A percentile compares a stretch with the other conserved stretches of the same genome.
Evolutionary conservation across 1,140 invertebrate genomes (phyloP).

Genomic region (Spodoptera frugiperda): DNA sequence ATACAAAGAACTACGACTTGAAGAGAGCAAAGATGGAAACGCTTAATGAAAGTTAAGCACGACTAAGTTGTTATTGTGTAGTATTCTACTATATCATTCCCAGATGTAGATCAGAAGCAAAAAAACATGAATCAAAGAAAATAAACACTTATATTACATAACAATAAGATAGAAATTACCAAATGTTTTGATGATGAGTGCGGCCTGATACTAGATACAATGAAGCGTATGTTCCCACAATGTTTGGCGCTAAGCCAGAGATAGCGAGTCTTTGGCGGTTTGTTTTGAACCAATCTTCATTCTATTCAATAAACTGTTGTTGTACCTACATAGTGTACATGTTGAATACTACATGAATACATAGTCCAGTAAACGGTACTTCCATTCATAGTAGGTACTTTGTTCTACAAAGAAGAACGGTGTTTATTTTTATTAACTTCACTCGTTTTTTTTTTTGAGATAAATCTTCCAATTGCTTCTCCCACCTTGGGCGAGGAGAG

Average conservation of each 20-base stretch:
- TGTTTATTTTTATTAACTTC: too few relatives aligned
- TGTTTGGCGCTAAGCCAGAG: slow-evolving; percentile 41
- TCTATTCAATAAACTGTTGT: slow-evolving; percentile 2
- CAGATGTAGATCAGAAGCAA: too few relatives aligned
- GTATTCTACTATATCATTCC: too few relatives aligned
- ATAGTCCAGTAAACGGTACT: neutral
- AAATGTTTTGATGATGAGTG: slow-evolving; percentile 1
- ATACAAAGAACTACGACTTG: too few relatives aligned
- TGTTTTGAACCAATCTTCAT: slow-evolving; percentile 19
- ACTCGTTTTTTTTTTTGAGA: too few relatives aligned
- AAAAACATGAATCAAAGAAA: too few relatives aligned
- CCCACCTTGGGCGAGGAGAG: too few relatives aligned
- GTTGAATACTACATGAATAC: neutral
- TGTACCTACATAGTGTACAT: neutral
- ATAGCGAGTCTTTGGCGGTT: slow-evolving; percentile 15
- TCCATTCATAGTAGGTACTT: neutral
- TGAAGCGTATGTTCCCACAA: slow-evolving; percentile 49
- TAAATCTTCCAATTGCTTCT: too few relatives aligned
- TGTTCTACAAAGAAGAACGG: too few relatives aligned
- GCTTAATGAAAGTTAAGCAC: too few relatives aligned
- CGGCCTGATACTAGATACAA: slow-evolving; percentile 39
- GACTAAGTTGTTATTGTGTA: too few relatives aligned
- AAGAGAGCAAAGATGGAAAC: too few relatives aligned
- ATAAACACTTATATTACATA: neutral
- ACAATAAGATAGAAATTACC: neutral